These are phyloP conservation scores for Carassius gibelio DNA, from an alignment of 2,113 vertebrate genomes.

Conservation along the genomic window DNA sequence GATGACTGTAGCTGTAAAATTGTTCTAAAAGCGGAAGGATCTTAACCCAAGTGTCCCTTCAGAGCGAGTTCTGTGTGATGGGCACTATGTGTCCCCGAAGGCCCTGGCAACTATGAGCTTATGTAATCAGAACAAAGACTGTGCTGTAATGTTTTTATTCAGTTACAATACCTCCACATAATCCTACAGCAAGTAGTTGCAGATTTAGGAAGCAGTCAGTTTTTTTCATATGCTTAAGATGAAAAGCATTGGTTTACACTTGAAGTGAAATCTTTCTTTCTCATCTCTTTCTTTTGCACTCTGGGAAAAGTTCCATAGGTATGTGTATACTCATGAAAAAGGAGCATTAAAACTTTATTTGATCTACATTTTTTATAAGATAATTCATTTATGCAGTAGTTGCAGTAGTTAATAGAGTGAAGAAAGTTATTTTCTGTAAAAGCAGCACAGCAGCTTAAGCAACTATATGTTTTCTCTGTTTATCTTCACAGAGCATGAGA, in stretches of 20 bases:
- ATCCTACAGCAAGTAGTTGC: conserved; percentile 7
- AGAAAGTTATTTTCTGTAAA: neutral
- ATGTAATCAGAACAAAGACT: conserved; percentile 37
- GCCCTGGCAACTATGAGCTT: conserved; percentile 25
- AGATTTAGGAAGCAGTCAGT: conserved; percentile 1
- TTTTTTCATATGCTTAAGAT: neutral
- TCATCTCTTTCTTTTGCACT: neutral
- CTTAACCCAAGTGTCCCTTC: conserved; percentile 31
- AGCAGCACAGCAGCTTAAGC: neutral
- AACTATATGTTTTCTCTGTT: neutral
- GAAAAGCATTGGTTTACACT: neutral
- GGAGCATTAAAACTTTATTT: neutral
- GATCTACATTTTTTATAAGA: neutral
- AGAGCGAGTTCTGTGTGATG: neutral
- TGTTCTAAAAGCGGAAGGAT: conserved; percentile 6
- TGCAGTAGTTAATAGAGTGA: neutral
- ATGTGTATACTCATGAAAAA: neutral
- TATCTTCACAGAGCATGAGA: neutral
- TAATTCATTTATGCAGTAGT: no score
- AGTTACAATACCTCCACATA: conserved; percentile 8
- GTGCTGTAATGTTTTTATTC: conserved; percentile 1
- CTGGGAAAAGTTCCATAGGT: neutral
- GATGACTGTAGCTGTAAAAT: neutral
- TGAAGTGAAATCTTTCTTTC: neutral
- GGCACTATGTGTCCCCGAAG: conserved; percentile 27